phyloP scores from a whole-genome alignment of 1,140 invertebrate genomes.

The Zaprionus inermis region DNA sequence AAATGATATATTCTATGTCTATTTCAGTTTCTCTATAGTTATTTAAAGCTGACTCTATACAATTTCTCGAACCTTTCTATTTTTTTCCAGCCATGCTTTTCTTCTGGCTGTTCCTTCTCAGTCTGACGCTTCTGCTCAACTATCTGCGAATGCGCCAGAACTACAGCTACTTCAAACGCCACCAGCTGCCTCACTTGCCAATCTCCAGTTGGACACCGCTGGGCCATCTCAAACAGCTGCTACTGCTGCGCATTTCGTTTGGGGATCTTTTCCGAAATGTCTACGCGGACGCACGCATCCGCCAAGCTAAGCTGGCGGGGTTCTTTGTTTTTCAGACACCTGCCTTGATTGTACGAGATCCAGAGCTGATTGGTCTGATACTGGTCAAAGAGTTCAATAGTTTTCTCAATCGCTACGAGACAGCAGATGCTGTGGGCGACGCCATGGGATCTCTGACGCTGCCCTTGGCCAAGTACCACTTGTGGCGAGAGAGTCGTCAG shows the following conservation, averaged over 20 bases:
- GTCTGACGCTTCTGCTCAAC: conserved; percentile 13
- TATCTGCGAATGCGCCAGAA: conserved; percentile 43
- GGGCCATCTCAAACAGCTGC: conserved; percentile 63
- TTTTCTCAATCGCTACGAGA: conserved; percentile 83
- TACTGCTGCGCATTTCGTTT: conserved; percentile 65
- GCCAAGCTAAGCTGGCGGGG: conserved; percentile 65
- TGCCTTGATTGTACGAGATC: conserved; percentile 85
- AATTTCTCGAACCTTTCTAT: not conserved
- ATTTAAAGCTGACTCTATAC: not conserved
- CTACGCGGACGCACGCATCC: conserved; percentile 44
- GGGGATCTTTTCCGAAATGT: conserved; percentile 72
- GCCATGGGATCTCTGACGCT: conserved; percentile 66
- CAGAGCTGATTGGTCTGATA: conserved; percentile 85
- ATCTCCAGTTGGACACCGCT: conserved; percentile 53
- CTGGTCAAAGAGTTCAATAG: conserved; percentile 85
- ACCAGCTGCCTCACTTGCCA: conserved; percentile 53
- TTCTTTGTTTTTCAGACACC: conserved; percentile 84
- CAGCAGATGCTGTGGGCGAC: conserved; percentile 65
- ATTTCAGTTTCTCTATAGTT: not conserved
- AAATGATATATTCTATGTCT: not conserved
- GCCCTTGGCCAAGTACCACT: conserved; percentile 74
- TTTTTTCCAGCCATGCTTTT: conserved; percentile 13
- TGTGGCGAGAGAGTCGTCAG: conserved; percentile 85
- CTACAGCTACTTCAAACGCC: conserved; percentile 61
- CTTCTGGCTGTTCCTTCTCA: conserved; percentile 29